Base-by-base conservation (phyloP, 2,888 invertebrate species). In the Gastrophysa polygoni region DNA sequence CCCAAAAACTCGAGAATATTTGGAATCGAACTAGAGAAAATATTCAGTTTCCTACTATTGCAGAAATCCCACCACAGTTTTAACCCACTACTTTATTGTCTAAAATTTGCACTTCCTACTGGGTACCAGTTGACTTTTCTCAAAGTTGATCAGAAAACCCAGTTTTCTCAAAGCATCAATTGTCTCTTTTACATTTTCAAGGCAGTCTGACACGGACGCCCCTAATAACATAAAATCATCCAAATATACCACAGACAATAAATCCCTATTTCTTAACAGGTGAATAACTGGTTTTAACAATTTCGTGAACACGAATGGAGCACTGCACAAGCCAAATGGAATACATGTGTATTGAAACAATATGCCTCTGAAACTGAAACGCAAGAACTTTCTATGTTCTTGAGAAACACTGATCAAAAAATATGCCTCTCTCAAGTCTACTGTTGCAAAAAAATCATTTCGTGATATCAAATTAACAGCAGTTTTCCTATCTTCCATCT, bases 241-340 rank as follows among this genome's bases (percentile, higher is more conserved):
- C 7, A 68, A 29, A 44, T 66, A 68, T 14, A 58, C 49, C 5
- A 66, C 63, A 16, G 64, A 70, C 7, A 63, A 11, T 3, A 70
- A 52, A 34, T 57, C 29, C 24, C 21, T 1, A 21, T 20, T n/a
- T 52, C 61, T 34, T 54, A 61, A 56, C n/a, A 29, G 14, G 8
- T 50, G 32, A 18, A 67, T 11, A 14, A 64, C 57, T 11, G 66
- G 66, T 47, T 68, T 68, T 57, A 65, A 60, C 8, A 68, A n/a
- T n/a, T 68, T 68, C 17, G 69, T 68, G 49, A 66, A 68, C 14
- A 61, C 29, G 16, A 32, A 60, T 10, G 69, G 70, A 1, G 62
- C 66, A 18, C 59, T 32, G 16, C 20, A 49, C 18, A 68, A 57
- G 8, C 68, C 68, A 49, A 64, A 68, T 11, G 62, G 64, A 1